Conservation (phyloP, 2,797 vertebrate species). For the Xenopus petersii region DNA sequence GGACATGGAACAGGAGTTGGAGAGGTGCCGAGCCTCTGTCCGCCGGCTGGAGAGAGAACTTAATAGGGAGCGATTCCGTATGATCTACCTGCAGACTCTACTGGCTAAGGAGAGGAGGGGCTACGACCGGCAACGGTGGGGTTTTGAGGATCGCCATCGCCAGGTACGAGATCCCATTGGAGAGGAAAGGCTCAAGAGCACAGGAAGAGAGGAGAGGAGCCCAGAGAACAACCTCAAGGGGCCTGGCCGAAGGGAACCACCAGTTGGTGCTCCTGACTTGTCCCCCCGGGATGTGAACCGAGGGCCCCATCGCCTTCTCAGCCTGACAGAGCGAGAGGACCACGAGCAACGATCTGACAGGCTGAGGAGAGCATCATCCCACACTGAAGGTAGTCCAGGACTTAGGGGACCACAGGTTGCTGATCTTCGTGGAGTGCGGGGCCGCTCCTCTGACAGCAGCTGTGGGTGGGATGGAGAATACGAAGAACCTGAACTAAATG, state of each 20-base stretch:
- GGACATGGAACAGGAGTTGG: conserved; percentile 93
- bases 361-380: conserved; percentile 33
- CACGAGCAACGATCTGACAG: conserved; percentile 25
- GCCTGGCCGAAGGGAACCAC: conserved; percentile 73
- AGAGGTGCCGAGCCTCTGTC: conserved; percentile 91
- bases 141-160: conserved; percentile 84
- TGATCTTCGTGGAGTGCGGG: conserved; percentile 55
- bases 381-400: conserved; percentile 30
- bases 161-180: conserved; percentile 45
- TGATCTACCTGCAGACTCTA: conserved; percentile 98
- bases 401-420: background rate
- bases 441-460: conserved; percentile 80
- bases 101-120: conserved; percentile 95
- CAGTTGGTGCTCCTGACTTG: conserved; percentile 76
- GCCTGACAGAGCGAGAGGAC: conserved; percentile 41
- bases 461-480: conserved; percentile 86
- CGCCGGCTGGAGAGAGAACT: conserved; percentile 93
- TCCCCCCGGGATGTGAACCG: conserved; percentile 53
- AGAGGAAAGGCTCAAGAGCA: conserved; percentile 35
- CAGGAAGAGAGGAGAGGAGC: conserved; percentile 52
- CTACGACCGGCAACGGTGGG: conserved; percentile 95
- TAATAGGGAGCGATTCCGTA: conserved; percentile 97
- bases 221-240: conserved; percentile 51
- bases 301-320: conserved; percentile 65
- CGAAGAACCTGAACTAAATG: conserved; percentile 84